These are phyloP conservation scores for Beaufortia kweichowensis DNA, from an alignment of 2,113 vertebrate genomes.

Conservation along the genomic window DNA sequence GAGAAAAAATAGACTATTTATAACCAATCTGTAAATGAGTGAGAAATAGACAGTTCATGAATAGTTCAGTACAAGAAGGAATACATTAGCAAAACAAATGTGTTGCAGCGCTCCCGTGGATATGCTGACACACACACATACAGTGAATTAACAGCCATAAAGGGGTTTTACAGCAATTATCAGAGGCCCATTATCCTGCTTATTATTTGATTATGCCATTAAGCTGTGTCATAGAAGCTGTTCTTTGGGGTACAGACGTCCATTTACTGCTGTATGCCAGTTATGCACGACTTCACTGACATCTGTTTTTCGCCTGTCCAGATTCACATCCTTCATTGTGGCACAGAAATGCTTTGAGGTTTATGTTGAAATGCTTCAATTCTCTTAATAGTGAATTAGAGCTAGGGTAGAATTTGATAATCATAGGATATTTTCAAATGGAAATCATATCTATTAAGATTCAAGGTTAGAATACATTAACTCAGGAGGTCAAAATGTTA, in stretches of 20 bases:
- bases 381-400: background rate
- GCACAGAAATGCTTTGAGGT: background rate
- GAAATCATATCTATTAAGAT: slow-evolving; percentile 5
- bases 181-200: slow-evolving; percentile 20
- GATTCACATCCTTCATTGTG: background rate
- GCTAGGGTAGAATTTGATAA: background rate
- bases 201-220: slow-evolving; percentile 49
- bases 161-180: slow-evolving; percentile 36
- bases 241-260: background rate
- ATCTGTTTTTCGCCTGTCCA: background rate
- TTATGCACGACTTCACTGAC: background rate
- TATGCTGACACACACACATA: background rate
- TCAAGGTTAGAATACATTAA: slow-evolving; percentile 15
- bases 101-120: background rate
- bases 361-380: background rate
- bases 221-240: slow-evolving; percentile 11
- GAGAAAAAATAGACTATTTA: background rate
- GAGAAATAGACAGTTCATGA: background rate
- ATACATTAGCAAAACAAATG: background rate
- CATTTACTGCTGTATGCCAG: background rate
- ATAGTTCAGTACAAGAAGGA: background rate
- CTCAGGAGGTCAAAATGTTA: background rate
- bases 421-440: slow-evolving; percentile 15
- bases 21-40: background rate
- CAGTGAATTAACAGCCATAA: background rate